Evolutionary conservation across 2,113 vertebrate genomes (phyloP).

Genomic region (Rhinolophus ferrumequinum): DNA sequence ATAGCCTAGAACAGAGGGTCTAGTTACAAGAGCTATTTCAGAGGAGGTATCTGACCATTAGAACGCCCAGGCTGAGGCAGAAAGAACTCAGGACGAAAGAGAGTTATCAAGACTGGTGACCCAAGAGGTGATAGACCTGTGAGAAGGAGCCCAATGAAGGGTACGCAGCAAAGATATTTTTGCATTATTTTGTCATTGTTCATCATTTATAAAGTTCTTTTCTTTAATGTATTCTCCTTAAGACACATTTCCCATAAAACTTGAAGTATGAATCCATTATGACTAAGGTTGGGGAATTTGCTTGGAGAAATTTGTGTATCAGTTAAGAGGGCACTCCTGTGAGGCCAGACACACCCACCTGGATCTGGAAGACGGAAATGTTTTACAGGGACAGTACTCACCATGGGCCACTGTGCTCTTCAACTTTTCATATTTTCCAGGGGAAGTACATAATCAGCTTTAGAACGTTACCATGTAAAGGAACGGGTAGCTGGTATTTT

Average conservation of each 20-base stretch:
- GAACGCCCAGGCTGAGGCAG: accelerated
- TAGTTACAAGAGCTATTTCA: neutral
- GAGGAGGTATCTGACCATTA: too few species aligned
- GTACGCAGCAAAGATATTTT: neutral
- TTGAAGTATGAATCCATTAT: neutral
- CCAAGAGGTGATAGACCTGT: neutral
- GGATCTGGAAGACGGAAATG: neutral
- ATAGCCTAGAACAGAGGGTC: neutral
- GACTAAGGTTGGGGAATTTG: neutral
- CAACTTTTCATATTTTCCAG: neutral
- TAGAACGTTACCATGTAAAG: neutral
- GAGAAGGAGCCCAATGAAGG: neutral
- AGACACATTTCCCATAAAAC: neutral
- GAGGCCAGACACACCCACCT: neutral
- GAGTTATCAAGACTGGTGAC: neutral
- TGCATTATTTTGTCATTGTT: neutral
- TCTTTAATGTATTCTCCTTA: neutral
- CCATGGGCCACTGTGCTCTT: neutral
- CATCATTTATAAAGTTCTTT: neutral
- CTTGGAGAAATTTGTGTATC: constrained; percentile 33
- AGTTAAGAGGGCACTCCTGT: neutral
- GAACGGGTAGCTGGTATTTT: neutral
- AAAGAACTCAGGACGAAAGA: neutral
- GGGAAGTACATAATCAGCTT: neutral
- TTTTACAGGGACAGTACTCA: neutral